These are phyloP conservation scores for Temnopleurus reevesii DNA, from an alignment of 53 echinoderm and acorn worm species.

Conservation along the genomic window DNA sequence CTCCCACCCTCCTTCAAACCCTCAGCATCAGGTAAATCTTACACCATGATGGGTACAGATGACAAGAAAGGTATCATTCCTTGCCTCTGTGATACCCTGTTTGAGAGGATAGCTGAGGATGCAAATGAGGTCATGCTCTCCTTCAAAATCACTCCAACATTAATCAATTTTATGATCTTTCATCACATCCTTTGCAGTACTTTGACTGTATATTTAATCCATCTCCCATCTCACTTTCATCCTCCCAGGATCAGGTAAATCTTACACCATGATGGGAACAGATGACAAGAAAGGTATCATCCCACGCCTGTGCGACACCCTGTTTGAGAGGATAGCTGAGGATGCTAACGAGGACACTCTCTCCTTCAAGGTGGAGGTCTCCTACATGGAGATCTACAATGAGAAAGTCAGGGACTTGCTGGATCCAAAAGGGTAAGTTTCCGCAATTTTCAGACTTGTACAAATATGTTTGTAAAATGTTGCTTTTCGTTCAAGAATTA, in stretches of 20 bases:
- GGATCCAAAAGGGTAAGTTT: slow-evolving; percentile 97
- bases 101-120: slow-evolving; percentile 81
- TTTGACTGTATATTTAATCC: not conserved
- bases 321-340: slow-evolving; percentile 85
- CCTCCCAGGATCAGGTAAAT: slow-evolving; percentile 90
- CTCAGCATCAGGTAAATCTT: slow-evolving; percentile 93
- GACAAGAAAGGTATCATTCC: slow-evolving; percentile 88
- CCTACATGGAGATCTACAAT: slow-evolving; percentile 99
- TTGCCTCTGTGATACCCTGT: slow-evolving; percentile 91
- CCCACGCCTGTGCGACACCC: slow-evolving; percentile 91
- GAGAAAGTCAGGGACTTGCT: slow-evolving; percentile 97
- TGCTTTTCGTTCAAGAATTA: too few relatives aligned
- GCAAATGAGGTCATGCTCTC: slow-evolving; percentile 73
- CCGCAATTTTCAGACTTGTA: too few relatives aligned
- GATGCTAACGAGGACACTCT: slow-evolving; percentile 69
- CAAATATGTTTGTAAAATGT: too few relatives aligned
- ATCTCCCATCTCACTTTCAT: not conserved
- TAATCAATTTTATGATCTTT: too few relatives aligned
- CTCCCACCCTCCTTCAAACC: not conserved
- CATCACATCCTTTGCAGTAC: too few relatives aligned
- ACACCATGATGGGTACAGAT: slow-evolving; percentile 98
- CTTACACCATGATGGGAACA: slow-evolving; percentile 98
- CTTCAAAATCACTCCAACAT: too few relatives aligned
- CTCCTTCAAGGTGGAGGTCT: slow-evolving; percentile 99
- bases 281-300: slow-evolving; percentile 87